Evolutionary conservation across 2,888 invertebrate genomes (phyloP).

Genomic region (Acanthococcus lagerstroemiae): DNA sequence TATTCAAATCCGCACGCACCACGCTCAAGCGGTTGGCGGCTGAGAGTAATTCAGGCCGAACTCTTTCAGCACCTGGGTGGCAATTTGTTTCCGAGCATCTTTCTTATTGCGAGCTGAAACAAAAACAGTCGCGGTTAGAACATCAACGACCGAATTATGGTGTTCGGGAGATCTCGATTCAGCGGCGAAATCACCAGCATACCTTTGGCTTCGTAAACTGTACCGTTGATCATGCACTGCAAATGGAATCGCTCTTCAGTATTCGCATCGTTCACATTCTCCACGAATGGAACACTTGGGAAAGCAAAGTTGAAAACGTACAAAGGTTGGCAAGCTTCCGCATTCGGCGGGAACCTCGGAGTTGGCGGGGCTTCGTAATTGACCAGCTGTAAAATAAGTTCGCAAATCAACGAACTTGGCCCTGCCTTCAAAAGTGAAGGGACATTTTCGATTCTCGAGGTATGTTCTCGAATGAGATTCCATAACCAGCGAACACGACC

Average conservation of each 20-base stretch:
- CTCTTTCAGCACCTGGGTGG: constrained; percentile 12
- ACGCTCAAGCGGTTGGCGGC: too few relatives aligned
- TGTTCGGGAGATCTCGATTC: too few relatives aligned
- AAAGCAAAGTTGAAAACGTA: constrained; percentile 25
- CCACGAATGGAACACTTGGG: constrained; percentile 9
- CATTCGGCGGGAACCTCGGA: constrained; percentile 12
- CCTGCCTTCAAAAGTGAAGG: neutral
- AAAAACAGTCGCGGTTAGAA: too few relatives aligned
- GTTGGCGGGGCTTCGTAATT: neutral
- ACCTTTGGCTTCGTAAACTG: constrained; percentile 23
- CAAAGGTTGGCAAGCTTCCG: constrained; percentile 16
- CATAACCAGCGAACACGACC: too few relatives aligned
- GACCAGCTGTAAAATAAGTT: constrained; percentile 3
- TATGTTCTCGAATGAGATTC: too few relatives aligned
- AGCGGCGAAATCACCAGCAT: too few relatives aligned
- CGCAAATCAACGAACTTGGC: neutral
- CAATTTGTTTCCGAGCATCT: constrained; percentile 14
- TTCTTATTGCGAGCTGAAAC: constrained; percentile 21
- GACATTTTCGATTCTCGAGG: too few relatives aligned
- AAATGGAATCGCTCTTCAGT: constrained; percentile 12
- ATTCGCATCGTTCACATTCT: constrained; percentile 6
- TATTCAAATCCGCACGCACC: too few relatives aligned
- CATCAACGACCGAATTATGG: too few relatives aligned
- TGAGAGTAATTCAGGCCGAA: constrained; percentile 3
- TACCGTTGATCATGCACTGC: constrained; percentile 12